These are phyloP conservation scores for Fulica atra DNA, from an alignment of 2,113 vertebrate species.

Conservation along the genomic window DNA sequence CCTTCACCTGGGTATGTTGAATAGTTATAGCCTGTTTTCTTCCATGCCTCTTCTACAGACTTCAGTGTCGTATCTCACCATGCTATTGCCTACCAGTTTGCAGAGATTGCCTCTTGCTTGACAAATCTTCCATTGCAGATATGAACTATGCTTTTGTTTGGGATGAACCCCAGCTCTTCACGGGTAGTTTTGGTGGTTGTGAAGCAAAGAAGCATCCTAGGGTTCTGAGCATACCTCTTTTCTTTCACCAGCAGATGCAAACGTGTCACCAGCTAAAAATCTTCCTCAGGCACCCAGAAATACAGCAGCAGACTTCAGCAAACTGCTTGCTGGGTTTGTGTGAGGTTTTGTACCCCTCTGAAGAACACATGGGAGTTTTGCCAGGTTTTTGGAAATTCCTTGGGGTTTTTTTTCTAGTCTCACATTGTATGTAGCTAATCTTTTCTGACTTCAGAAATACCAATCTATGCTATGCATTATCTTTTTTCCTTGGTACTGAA, in stretches of 20 bases:
- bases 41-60: background rate
- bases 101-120: background rate
- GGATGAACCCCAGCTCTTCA: background rate
- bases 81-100: background rate
- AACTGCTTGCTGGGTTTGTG: background rate
- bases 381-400: background rate
- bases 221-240: background rate
- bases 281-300: background rate
- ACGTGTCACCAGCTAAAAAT: background rate
- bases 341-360: background rate
- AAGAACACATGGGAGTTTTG: background rate
- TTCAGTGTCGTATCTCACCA: background rate
- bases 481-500: background rate
- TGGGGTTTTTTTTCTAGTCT: background rate
- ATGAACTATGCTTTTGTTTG: background rate
- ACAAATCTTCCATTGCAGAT: background rate
- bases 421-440: background rate
- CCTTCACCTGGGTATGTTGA: background rate
- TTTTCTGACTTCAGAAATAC: background rate
- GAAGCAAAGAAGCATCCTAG: background rate
- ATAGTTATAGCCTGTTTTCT: background rate
- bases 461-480: too few species aligned
- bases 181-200: background rate
- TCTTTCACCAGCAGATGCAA: background rate
- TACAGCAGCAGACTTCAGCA: background rate